These are phyloP conservation scores for Albula goreensis DNA, from an alignment of 2,113 vertebrate species.

Conservation along the genomic window DNA sequence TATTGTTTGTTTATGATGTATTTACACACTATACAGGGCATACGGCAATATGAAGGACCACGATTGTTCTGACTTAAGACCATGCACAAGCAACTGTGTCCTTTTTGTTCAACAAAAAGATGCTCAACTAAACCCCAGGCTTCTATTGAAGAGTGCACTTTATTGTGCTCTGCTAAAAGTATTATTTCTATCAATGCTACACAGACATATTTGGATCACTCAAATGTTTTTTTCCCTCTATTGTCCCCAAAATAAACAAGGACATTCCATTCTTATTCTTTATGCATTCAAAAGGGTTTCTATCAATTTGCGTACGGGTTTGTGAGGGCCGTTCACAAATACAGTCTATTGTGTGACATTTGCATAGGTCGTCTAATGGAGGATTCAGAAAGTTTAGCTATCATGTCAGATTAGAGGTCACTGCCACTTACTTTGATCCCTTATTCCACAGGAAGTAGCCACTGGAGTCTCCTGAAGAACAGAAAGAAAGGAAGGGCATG, in stretches of 20 bases:
- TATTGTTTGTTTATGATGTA: conserved; percentile 70
- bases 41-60: conserved; percentile 27
- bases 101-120: not conserved
- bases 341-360: not conserved
- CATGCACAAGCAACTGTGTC: not conserved
- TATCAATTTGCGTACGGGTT: not conserved
- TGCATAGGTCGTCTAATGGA: not conserved
- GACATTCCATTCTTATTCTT: not conserved
- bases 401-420: not conserved
- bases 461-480: conserved; percentile 57
- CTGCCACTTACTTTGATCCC: conserved; percentile 60
- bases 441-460: conserved; percentile 58
- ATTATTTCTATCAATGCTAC: not conserved
- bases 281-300: not conserved
- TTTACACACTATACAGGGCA: conserved; percentile 71
- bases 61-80: not conserved
- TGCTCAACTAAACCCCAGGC: too few species aligned
- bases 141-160: not conserved
- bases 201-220: not conserved
- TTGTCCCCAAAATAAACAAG: not conserved
- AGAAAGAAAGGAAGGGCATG: conserved; percentile 29
- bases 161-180: not conserved
- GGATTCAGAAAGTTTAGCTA: not conserved
- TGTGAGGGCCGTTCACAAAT: not conserved
- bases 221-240: not conserved